A percentile compares a stretch with the other conserved stretches of the same genome.
phyloP scores from a whole-genome alignment of 2,113 vertebrate species.

The Ceratotherium simum region DNA sequence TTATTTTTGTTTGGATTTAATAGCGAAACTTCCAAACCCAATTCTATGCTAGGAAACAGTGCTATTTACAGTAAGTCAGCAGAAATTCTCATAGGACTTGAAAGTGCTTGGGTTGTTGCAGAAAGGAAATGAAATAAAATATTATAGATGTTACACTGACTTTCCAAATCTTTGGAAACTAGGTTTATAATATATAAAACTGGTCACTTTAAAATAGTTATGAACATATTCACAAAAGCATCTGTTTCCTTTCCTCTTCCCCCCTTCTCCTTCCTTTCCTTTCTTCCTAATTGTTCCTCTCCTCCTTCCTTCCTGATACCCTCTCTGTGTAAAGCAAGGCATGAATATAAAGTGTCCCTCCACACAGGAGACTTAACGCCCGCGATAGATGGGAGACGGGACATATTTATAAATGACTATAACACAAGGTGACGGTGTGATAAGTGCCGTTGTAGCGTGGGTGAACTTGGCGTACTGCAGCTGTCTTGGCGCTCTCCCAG shows the following conservation, averaged over 20 bases:
- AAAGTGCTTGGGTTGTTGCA: conserved; percentile 53
- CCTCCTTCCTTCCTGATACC: not conserved
- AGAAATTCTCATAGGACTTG: conserved; percentile 14
- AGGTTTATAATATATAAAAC: conserved; percentile 32
- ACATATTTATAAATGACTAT: not conserved
- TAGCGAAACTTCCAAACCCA: conserved; percentile 45
- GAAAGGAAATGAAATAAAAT: conserved; percentile 58
- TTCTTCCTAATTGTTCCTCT: not conserved
- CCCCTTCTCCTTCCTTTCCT: not conserved
- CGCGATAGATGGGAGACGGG: not conserved
- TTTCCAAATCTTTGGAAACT: conserved; percentile 53
- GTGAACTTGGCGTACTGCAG: not conserved
- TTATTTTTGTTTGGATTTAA: conserved; percentile 63
- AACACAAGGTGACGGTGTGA: not conserved
- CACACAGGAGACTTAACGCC: not conserved
- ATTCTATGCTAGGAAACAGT: not conserved
- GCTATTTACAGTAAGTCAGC: conserved; percentile 17
- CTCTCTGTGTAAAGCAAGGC: not conserved
- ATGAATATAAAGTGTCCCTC: not conserved
- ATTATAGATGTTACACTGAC: not conserved
- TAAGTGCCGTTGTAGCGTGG: not conserved
- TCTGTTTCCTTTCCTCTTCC: not conserved
- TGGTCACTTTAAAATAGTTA: conserved; percentile 47
- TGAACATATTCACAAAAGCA: not conserved
- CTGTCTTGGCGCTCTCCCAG: not conserved